These are phyloP conservation scores for Danio jaintianensis DNA, from an alignment of 2,797 vertebrate genomes.

Conservation along the genomic window DNA sequence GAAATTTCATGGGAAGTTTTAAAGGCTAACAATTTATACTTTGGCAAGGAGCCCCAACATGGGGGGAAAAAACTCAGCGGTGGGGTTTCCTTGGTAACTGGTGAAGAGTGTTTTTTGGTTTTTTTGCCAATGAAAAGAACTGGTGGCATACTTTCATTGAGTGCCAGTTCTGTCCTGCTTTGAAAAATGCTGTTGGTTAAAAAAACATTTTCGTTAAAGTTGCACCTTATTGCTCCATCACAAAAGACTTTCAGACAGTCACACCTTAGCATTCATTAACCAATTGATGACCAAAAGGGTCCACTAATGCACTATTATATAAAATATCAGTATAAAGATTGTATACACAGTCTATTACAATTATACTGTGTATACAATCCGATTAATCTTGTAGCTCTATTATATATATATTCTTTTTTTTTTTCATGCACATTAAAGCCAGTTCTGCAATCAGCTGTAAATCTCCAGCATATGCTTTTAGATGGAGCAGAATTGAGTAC, in stretches of 20 bases:
- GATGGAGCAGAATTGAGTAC: no score
- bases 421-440: no score
- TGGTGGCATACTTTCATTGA: conserved; percentile 68
- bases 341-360: no score
- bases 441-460: no score
- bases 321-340: no score
- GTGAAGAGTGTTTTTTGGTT: conserved; percentile 56
- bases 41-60: conserved; percentile 67
- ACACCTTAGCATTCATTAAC: conserved; percentile 49
- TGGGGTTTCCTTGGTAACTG: conserved; percentile 75
- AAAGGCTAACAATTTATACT: conserved; percentile 59
- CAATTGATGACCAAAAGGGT: not conserved
- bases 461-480: no score
- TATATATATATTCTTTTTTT: no score
- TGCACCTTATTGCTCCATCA: conserved; percentile 68
- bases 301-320: not conserved
- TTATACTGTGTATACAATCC: no score
- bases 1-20: conserved; percentile 64
- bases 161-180: conserved; percentile 65
- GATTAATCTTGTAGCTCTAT: no score
- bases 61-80: conserved; percentile 61
- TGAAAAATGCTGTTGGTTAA: conserved; percentile 67
- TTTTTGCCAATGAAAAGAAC: conserved; percentile 61
- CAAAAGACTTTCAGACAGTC: conserved; percentile 58
- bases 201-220: conserved; percentile 45